Evolutionary conservation across 2,113 vertebrate genomes (phyloP), one percentile per base, ranked within the genome.

Genomic region (Oxyura jamaicensis): DNA sequence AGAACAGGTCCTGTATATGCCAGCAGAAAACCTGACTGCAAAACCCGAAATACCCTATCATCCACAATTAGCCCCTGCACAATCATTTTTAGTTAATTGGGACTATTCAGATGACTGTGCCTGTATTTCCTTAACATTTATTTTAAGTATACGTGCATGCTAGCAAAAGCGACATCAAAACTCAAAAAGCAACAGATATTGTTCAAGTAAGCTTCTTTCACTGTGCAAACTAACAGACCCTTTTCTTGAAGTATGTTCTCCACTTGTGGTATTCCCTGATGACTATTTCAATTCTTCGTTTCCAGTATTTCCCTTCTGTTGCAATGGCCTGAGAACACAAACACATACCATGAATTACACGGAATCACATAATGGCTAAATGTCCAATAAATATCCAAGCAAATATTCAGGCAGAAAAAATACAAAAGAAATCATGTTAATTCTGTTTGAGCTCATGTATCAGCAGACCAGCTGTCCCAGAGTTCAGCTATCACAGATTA

Each of bases 221-320:
- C 44, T 31, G 6, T 12, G 17, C 28, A 93, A 89, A 53, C 10
- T 53, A 90, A 56, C 89, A 53, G 98, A 99, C 99, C 98, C 99
- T 98, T 97, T 99, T 99, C 96, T 99, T 99, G 97, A 99, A 99
- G 97, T 99, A 99, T 5, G 99, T 99, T 93, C 99, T 99, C 99
- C 99, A 99, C 96, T 99, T 99, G 98, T 99, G 99, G 94, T 99
- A 99, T 81, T 99, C 99, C 96, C 98, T 97, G 89, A 99, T 98
- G 80, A 99, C 99, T 12, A 99, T 98, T 98, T 99, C 99, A 83
- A 99, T 99, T 96, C 99, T 98, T 94, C 98, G 98, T 88, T 99
- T 99, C 99, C 99, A 99, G 93, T 99, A 99, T 66, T 99, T 99
- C 39, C 99, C 99, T 90, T 99, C 99, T 5, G 98, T 98, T 88